A percentile compares a stretch with the other conserved stretches of the same genome.
phyloP scores from a whole-genome alignment of 2,888 invertebrate species.

The Hypsopygia costalis region DNA sequence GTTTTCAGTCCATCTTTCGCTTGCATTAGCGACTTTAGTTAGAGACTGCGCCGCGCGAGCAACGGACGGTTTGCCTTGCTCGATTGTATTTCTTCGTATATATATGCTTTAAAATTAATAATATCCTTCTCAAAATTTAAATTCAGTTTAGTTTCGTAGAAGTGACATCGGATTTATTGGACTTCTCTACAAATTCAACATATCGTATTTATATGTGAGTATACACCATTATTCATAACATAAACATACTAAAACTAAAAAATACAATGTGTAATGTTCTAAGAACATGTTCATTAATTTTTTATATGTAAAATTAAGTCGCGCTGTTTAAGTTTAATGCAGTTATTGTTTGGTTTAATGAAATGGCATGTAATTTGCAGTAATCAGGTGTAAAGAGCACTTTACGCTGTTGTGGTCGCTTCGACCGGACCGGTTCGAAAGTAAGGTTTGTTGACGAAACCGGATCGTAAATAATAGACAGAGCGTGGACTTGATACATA shows the following conservation, averaged over 20 bases:
- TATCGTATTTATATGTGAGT: constrained; percentile 2
- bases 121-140: neutral
- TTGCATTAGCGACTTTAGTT: constrained; percentile 1
- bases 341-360: neutral
- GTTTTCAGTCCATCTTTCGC: neutral
- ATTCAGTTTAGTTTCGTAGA: neutral
- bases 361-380: constrained; percentile 10
- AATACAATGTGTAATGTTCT: too few species aligned
- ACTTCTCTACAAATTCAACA: neutral
- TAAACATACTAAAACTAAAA: too few species aligned
- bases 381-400: constrained; percentile 14
- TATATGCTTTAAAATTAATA: neutral
- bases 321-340: too few species aligned
- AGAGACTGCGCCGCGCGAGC: neutral
- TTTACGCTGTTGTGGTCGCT: constrained; percentile 24
- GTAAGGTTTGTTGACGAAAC: constrained; percentile 62
- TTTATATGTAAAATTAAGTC: too few species aligned
- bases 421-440: constrained; percentile 65
- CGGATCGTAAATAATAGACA: constrained; percentile 51
- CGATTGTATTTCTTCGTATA: neutral
- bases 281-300: too few species aligned
- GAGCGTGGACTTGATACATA: constrained; percentile 15
- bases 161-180: neutral
- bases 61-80: constrained; percentile 1
- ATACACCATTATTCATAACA: too few species aligned